Evolutionary conservation across 2,797 vertebrate species (phyloP).

Genomic region (Periparus ater): DNA sequence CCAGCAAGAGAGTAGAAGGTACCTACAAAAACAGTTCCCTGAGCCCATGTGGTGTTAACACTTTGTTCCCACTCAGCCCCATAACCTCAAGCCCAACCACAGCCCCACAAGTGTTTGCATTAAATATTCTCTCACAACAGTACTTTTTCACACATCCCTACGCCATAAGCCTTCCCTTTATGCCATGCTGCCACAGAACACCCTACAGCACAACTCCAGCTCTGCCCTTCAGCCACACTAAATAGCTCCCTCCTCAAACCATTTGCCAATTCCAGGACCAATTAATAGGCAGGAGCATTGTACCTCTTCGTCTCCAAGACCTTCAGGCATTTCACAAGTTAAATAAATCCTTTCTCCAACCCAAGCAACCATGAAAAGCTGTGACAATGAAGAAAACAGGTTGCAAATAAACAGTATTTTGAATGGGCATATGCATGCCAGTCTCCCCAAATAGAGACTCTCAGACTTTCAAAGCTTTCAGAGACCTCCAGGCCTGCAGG

Average conservation of each 20-base stretch:
- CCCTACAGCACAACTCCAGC: not conserved
- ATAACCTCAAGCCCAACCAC: not conserved
- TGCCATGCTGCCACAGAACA: fast-evolving
- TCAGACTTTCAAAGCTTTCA: not conserved
- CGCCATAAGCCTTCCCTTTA: not conserved
- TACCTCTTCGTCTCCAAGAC: not conserved
- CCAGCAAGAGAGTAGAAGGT: not conserved
- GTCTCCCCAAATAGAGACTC: not conserved
- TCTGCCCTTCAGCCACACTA: not conserved
- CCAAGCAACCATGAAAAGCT: not conserved
- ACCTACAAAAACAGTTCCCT: not conserved
- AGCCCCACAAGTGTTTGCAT: not conserved
- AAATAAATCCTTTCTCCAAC: not conserved
- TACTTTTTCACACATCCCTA: not conserved
- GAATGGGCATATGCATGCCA: not conserved
- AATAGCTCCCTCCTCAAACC: not conserved
- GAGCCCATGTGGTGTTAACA: not conserved
- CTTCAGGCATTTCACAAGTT: not conserved
- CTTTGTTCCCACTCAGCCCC: not conserved
- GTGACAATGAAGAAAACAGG: not conserved
- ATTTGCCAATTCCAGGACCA: not conserved
- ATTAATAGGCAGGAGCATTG: not conserved
- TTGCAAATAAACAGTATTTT: not conserved
- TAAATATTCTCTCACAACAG: not conserved
- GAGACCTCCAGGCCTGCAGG: not conserved